A percentile compares a stretch with the other conserved stretches of the same genome.
These are phyloP conservation scores for Corythaeola cristata DNA, from an alignment of 2,113 vertebrate species.

Conservation along the genomic window DNA sequence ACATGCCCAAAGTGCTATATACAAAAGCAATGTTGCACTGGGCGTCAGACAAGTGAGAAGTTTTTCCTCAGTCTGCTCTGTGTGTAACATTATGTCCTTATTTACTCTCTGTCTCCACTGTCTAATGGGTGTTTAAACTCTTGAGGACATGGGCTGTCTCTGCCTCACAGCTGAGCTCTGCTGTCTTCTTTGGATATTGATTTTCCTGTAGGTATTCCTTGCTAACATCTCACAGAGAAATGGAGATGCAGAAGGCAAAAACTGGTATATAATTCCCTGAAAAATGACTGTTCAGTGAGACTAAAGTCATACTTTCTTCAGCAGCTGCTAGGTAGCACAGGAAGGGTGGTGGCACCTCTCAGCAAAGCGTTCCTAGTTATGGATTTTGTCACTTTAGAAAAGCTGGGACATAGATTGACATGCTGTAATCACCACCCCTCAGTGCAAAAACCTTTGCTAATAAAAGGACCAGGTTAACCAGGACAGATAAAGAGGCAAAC, in stretches of 20 bases:
- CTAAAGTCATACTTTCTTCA: background rate
- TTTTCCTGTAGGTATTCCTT: background rate
- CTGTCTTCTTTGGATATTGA: background rate
- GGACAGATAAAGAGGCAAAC: background rate
- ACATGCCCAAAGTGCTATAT: background rate
- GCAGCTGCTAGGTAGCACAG: background rate
- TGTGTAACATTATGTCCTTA: background rate
- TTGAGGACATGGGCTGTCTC: background rate
- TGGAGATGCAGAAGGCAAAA: background rate
- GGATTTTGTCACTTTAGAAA: background rate
- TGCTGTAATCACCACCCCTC: background rate
- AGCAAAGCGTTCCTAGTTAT: background rate
- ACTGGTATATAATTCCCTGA: background rate
- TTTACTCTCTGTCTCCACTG: background rate
- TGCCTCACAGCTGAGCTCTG: background rate
- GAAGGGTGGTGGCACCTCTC: background rate
- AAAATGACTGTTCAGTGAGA: background rate
- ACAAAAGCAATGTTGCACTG: background rate
- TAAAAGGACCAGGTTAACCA: background rate
- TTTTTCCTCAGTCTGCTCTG: background rate
- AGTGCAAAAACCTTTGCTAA: background rate
- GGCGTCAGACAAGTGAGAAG: background rate
- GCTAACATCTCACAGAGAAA: background rate
- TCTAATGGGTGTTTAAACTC: background rate
- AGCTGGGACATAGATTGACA: background rate